Evolutionary conservation across 1,140 invertebrate species (phyloP).

Genomic region (Pseudomyrmex flavicornis): DNA sequence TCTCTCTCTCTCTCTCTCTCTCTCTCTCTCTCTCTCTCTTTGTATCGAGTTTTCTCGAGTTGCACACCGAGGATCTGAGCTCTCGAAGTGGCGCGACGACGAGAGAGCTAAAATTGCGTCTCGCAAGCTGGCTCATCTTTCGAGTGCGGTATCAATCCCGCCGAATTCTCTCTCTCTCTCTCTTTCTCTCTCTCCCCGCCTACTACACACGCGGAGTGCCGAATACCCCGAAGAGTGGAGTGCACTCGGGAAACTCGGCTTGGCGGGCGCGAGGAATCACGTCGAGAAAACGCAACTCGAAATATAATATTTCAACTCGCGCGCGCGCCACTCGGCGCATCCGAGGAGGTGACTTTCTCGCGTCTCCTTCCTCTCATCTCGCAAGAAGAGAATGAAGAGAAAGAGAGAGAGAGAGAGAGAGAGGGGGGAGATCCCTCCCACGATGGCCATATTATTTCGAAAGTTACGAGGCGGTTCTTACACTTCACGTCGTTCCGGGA

Average conservation of each 20-base stretch:
- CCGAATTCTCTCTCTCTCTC: slow-evolving; percentile 62
- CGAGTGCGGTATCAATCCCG: slow-evolving; percentile 74
- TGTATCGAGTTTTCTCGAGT: not conserved
- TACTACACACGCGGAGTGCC: slow-evolving; percentile 61
- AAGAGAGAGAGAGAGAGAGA: too few relatives aligned
- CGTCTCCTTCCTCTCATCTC: not conserved
- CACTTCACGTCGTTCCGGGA: slow-evolving; percentile 44
- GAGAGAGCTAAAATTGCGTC: slow-evolving; percentile 38
- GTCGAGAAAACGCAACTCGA: slow-evolving; percentile 39
- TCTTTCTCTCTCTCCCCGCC: slow-evolving; percentile 33
- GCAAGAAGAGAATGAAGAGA: not conserved
- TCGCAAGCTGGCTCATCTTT: slow-evolving; percentile 40
- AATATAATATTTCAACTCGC: slow-evolving; percentile 58
- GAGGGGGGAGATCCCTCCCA: slow-evolving; percentile 37
- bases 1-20: not conserved
- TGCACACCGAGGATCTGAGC: slow-evolving; percentile 7
- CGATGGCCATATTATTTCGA: slow-evolving; percentile 53
- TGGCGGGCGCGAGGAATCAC: not conserved
- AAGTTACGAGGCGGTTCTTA: slow-evolving; percentile 58
- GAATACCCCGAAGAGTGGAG: slow-evolving; percentile 61
- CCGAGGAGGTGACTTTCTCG: not conserved
- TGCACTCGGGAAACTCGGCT: slow-evolving; percentile 74
- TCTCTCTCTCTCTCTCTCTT: too few relatives aligned
- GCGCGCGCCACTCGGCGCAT: slow-evolving; percentile 28
- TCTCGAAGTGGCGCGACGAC: slow-evolving; percentile 42